Percentiles rank a stretch among this genome's conserved stretches.
phyloP scores from a whole-genome alignment of 2,113 vertebrate genomes.

The Colius striatus region DNA sequence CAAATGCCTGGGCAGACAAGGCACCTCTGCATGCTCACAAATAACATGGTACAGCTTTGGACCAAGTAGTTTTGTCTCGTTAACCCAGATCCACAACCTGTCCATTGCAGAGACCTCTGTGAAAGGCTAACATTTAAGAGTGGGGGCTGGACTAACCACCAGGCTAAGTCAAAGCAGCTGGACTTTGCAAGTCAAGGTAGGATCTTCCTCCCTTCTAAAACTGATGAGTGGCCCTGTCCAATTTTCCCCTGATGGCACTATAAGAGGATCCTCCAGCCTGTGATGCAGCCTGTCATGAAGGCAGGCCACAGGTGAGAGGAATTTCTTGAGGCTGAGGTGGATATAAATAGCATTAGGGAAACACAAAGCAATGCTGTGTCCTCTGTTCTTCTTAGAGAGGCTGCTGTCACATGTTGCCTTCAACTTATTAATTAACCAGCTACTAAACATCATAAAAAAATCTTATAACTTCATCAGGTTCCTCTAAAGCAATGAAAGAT shows the following conservation, averaged over 20 bases:
- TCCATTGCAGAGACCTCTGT: neutral
- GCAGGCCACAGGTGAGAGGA: accelerated
- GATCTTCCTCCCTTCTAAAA: neutral
- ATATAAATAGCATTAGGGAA: neutral
- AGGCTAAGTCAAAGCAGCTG: neutral
- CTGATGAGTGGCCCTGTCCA: neutral
- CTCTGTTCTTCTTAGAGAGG: neutral
- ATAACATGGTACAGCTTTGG: accelerated
- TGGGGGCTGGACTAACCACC: too few relatives aligned
- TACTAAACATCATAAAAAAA: neutral
- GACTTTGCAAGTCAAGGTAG: neutral
- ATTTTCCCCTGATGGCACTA: neutral
- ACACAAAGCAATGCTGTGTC: neutral
- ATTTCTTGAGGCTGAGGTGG: neutral
- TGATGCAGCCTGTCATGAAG: neutral
- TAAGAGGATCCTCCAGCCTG: neutral
- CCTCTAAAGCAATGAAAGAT: neutral
- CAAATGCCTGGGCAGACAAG: neutral
- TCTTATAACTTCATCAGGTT: neutral
- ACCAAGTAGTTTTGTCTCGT: neutral
- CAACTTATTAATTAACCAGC: neutral
- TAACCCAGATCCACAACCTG: neutral
- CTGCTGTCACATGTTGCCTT: neutral
- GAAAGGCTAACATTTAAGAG: neutral
- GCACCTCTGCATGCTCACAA: neutral